These are phyloP conservation scores for Sylvilagus bachmani DNA, from an alignment of 2,113 vertebrate genomes.

Conservation along the genomic window DNA sequence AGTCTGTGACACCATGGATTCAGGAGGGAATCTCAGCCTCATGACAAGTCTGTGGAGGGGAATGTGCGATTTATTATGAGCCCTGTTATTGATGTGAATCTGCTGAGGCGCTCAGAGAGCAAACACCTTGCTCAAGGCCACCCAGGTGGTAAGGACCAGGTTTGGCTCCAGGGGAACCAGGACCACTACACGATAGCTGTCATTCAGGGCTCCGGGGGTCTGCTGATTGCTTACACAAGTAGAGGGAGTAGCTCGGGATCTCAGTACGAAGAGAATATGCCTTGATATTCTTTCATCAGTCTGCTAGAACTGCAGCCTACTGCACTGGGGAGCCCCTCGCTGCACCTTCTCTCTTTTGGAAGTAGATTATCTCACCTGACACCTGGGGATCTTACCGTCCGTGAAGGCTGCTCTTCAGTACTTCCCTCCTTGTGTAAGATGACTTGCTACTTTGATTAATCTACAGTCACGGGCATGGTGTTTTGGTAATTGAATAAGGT, in stretches of 20 bases:
- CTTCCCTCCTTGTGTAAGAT: not conserved
- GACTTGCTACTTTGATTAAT: slow-evolving; percentile 28
- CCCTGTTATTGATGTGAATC: slow-evolving; percentile 17
- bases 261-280: not conserved
- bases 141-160: not conserved
- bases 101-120: slow-evolving; percentile 42
- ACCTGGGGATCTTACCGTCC: not conserved
- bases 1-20: not conserved
- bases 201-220: not conserved
- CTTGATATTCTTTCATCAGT: not conserved
- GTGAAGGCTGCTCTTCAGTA: not conserved
- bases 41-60: not conserved
- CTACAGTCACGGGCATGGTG: not conserved
- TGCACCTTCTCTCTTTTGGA: not conserved
- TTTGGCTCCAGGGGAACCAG: not conserved
- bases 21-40: not conserved
- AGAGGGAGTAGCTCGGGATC: not conserved
- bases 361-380: not conserved
- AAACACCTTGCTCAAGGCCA: slow-evolving; percentile 16
- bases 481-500: slow-evolving; percentile 44
- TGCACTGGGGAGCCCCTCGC: not conserved
- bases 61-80: slow-evolving; percentile 3
- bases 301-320: not conserved
- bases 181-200: no score
- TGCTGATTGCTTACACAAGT: not conserved